These are phyloP conservation scores for Drosophila barbarae DNA, from an alignment of 2,888 invertebrate genomes.

Conservation along the genomic window DNA sequence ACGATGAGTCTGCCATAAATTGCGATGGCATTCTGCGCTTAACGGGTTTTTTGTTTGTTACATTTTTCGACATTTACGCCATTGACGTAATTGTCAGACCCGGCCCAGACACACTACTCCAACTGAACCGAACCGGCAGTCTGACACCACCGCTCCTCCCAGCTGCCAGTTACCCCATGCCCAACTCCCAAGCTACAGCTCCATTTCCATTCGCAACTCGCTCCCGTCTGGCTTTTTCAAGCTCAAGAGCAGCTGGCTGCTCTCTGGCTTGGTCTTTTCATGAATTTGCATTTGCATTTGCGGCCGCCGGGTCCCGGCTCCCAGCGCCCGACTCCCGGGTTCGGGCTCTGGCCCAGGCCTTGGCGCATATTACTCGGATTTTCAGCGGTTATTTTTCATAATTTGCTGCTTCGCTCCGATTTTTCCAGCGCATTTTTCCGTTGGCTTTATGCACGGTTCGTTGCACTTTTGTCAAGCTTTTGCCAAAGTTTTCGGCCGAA, in stretches of 20 bases:
- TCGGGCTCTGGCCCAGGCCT: slow-evolving; percentile 18
- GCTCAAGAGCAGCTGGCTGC: slow-evolving; percentile 64
- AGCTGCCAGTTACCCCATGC: slow-evolving; percentile 11
- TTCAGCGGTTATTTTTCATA: slow-evolving; percentile 58
- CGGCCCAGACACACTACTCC: slow-evolving; percentile 56
- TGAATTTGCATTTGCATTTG: slow-evolving; percentile 59
- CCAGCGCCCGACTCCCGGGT: slow-evolving; percentile 6
- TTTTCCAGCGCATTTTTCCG: slow-evolving; percentile 42
- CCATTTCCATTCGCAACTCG: slow-evolving; percentile 31
- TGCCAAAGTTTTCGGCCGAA: slow-evolving; percentile 30
- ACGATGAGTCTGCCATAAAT: slow-evolving; percentile 56
- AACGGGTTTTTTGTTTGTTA: slow-evolving; percentile 69
- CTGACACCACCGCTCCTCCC: slow-evolving; percentile 38
- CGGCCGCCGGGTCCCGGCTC: slow-evolving; percentile 23
- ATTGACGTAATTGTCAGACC: slow-evolving; percentile 72
- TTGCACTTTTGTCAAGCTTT: slow-evolving; percentile 54
- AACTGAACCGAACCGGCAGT: slow-evolving; percentile 23
- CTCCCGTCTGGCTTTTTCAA: slow-evolving; percentile 57
- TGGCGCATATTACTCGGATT: slow-evolving; percentile 29
- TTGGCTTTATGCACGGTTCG: slow-evolving; percentile 45
- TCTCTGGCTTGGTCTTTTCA: slow-evolving; percentile 57
- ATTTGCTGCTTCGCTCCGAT: slow-evolving; percentile 49
- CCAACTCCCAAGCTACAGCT: slow-evolving; percentile 8
- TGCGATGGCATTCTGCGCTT: slow-evolving; percentile 60
- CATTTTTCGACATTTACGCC: slow-evolving; percentile 62